phyloP scores from a whole-genome alignment of 1,140 invertebrate species.

The Platyura marginata region DNA sequence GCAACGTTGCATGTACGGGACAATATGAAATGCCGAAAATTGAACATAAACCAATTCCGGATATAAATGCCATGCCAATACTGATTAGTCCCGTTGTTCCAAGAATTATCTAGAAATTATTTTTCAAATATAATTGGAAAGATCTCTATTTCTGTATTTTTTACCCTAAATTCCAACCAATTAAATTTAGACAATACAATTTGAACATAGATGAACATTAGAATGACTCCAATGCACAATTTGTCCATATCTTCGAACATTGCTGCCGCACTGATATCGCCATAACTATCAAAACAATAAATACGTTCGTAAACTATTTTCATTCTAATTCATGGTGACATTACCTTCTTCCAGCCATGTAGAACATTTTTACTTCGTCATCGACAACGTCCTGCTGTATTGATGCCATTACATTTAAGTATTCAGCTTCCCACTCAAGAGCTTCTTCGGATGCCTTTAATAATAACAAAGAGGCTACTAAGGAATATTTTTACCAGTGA shows the following conservation, averaged over 20 bases:
- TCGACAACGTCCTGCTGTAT: constrained; percentile 18
- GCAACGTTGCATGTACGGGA: constrained; percentile 62
- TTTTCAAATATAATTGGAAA: background rate
- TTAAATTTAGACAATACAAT: constrained; percentile 54
- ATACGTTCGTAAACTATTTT: background rate
- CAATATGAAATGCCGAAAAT: constrained; percentile 43
- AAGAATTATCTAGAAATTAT: constrained; percentile 28
- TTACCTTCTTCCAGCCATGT: constrained; percentile 42
- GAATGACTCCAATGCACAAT: constrained; percentile 40
- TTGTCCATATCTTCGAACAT: constrained; percentile 57
- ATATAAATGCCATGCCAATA: constrained; percentile 56
- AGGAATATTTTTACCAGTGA: background rate
- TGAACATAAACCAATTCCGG: constrained; percentile 54
- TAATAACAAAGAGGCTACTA: background rate
- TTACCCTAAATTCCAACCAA: constrained; percentile 47
- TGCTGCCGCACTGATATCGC: constrained; percentile 42
- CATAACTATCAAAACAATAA: constrained; percentile 31
- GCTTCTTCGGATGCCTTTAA: constrained; percentile 35
- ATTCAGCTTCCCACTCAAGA: constrained; percentile 43
- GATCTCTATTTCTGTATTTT: constrained; percentile 1
- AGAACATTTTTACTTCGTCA: constrained; percentile 30
- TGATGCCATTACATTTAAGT: constrained; percentile 30
- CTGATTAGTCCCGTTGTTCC: constrained; percentile 46
- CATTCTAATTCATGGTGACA: background rate
- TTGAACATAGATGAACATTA: constrained; percentile 58